Percentiles rank a stretch among this genome's conserved stretches.
These are phyloP conservation scores for Dynastes grantii DNA, from an alignment of 2,888 invertebrate genomes.

Conservation along the genomic window DNA sequence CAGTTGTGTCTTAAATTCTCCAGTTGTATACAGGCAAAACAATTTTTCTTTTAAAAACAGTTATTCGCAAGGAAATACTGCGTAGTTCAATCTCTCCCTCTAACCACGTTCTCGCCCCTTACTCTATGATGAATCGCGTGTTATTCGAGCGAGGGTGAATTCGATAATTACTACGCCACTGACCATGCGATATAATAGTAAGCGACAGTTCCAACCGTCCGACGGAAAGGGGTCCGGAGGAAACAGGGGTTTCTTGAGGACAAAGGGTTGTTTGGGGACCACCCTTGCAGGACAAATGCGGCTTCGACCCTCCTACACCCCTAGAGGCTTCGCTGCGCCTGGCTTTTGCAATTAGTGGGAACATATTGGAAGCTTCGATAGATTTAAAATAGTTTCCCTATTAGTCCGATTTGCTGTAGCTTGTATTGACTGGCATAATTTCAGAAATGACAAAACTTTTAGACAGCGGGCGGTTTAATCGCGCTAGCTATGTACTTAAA, in stretches of 20 bases:
- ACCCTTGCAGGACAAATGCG: slow-evolving; percentile 62
- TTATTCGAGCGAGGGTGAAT: slow-evolving; percentile 24
- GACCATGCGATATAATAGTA: slow-evolving; percentile 45
- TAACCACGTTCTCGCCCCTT: background rate
- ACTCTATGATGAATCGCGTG: slow-evolving; percentile 27
- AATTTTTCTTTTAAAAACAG: background rate
- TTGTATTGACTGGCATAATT: slow-evolving; percentile 49
- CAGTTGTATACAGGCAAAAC: background rate
- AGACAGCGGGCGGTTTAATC: slow-evolving; percentile 18
- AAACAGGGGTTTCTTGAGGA: slow-evolving; percentile 63
- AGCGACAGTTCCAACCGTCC: slow-evolving; percentile 48
- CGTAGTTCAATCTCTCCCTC: background rate
- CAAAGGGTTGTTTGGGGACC: slow-evolving; percentile 64
- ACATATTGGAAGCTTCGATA: slow-evolving; percentile 60
- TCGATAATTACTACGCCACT: slow-evolving; percentile 50
- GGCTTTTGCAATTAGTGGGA: slow-evolving; percentile 61
- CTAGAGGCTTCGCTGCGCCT: slow-evolving; percentile 56
- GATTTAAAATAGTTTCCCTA: slow-evolving; percentile 56
- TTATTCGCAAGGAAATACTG: slow-evolving; percentile 1
- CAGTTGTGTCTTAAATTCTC: no score
- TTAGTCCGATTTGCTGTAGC: slow-evolving; percentile 50
- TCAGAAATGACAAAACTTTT: slow-evolving; percentile 46
- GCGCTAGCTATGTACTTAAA: background rate
- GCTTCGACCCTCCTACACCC: slow-evolving; percentile 57
- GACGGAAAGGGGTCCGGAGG: slow-evolving; percentile 55